Conservation (phyloP, 2,113 vertebrate genomes). For the Poeciliopsis turrubarensis region DNA sequence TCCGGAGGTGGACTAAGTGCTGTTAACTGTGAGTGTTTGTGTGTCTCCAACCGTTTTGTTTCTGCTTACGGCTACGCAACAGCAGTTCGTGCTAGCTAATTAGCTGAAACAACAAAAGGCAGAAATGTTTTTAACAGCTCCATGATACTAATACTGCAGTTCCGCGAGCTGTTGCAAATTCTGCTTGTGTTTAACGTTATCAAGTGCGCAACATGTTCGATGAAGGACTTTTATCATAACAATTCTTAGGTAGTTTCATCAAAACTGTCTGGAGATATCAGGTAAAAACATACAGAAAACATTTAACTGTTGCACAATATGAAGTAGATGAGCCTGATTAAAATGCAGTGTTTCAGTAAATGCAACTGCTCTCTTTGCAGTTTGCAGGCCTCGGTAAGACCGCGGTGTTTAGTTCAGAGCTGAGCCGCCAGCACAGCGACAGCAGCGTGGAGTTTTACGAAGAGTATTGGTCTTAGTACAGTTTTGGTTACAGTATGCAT, state of each 20-base stretch:
- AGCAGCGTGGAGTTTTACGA: background rate
- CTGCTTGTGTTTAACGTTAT: no score
- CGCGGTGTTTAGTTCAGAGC: background rate
- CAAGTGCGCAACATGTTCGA: no score
- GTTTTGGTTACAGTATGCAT: background rate
- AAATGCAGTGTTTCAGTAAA: background rate
- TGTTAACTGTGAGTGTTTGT: constrained; percentile 39
- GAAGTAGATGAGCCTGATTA: background rate
- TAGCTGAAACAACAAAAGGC: background rate
- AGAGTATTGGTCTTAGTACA: background rate
- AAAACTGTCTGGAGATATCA: background rate
- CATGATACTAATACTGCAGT: background rate
- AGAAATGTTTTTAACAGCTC: background rate
- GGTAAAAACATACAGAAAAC: background rate
- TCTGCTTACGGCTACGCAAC: background rate
- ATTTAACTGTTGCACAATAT: background rate
- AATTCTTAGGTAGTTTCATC: no score
- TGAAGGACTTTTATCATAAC: no score
- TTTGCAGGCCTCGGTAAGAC: background rate
- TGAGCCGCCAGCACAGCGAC: background rate
- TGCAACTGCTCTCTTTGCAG: background rate
- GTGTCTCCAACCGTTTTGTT: no score
- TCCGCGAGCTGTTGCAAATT: no score
- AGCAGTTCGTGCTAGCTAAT: background rate
- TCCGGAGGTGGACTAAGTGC: background rate